These are phyloP conservation scores for Abrostola triplasia DNA, from an alignment of 2,888 invertebrate genomes.

Conservation along the genomic window DNA sequence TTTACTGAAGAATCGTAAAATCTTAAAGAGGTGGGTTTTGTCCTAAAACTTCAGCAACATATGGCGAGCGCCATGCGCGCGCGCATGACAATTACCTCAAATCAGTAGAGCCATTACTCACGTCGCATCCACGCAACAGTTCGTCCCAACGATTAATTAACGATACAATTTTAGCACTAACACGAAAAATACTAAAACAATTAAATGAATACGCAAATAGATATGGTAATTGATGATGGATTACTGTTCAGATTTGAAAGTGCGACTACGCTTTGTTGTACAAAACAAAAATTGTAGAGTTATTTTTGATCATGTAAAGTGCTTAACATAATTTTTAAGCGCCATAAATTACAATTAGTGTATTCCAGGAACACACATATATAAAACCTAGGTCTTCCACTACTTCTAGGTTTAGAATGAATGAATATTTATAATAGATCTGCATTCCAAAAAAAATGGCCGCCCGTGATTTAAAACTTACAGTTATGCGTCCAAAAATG, in stretches of 20 bases:
- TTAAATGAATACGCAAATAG: constrained; percentile 57
- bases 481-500: neutral
- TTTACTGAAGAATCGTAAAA: neutral
- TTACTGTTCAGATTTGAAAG: constrained; percentile 29
- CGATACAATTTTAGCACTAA: constrained; percentile 75
- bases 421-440: too few species aligned
- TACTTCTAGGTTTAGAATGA: too few species aligned
- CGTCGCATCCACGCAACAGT: constrained; percentile 75
- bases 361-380: too few species aligned
- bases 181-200: constrained; percentile 67
- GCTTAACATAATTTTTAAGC: neutral
- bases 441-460: too few species aligned
- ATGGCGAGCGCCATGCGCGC: constrained; percentile 60
- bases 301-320: constrained; percentile 9
- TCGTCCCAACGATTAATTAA: constrained; percentile 79
- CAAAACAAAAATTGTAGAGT: constrained; percentile 3
- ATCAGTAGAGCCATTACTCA: constrained; percentile 80
- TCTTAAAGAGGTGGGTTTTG: neutral
- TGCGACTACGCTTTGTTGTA: constrained; percentile 24
- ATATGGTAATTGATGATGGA: constrained; percentile 58
- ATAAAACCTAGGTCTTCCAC: too few species aligned
- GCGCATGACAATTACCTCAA: constrained; percentile 83
- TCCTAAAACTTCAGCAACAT: constrained; percentile 22
- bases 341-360: neutral
- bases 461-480: neutral